A percentile compares a stretch with the other conserved stretches of the same genome.
Conservation (phyloP, 1,140 invertebrate species). For the Eubasilissa regina region DNA sequence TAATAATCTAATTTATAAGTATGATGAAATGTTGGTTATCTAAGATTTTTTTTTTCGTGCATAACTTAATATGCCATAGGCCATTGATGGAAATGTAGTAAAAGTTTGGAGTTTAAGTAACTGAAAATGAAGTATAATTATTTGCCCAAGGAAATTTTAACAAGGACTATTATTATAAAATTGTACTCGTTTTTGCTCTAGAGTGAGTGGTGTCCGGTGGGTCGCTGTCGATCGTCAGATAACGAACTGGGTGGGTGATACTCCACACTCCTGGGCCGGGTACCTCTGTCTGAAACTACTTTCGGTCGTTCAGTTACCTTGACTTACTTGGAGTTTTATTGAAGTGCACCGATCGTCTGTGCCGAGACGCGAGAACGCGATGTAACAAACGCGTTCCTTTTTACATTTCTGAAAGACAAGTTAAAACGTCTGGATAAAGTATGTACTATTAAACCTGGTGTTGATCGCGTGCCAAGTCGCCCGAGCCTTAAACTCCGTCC, state of each 20-base stretch:
- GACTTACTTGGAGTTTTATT: neutral
- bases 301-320: slow-evolving; percentile 21
- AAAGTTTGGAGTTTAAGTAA: neutral
- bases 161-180: neutral
- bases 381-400: slow-evolving; percentile 2
- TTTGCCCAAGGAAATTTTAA: too few relatives aligned
- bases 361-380: neutral
- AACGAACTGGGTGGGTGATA: slow-evolving; percentile 39
- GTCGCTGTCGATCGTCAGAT: slow-evolving; percentile 31
- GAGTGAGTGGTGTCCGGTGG: slow-evolving; percentile 37
- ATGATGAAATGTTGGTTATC: too few relatives aligned
- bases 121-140: too few relatives aligned
- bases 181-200: slow-evolving; percentile 13
- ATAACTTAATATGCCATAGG: too few relatives aligned
- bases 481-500: slow-evolving; percentile 51
- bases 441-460: slow-evolving; percentile 29
- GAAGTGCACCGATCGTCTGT: neutral
- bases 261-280: slow-evolving; percentile 10
- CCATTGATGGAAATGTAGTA: too few relatives aligned
- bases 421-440: slow-evolving; percentile 26
- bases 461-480: slow-evolving; percentile 44
- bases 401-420: slow-evolving; percentile 16
- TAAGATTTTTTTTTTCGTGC: too few relatives aligned
- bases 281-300: slow-evolving; percentile 24
- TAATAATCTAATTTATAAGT: too few relatives aligned